These are phyloP conservation scores for Oryzias dopingdopingensis DNA, from an alignment of 2,797 vertebrate genomes.

Conservation along the genomic window DNA sequence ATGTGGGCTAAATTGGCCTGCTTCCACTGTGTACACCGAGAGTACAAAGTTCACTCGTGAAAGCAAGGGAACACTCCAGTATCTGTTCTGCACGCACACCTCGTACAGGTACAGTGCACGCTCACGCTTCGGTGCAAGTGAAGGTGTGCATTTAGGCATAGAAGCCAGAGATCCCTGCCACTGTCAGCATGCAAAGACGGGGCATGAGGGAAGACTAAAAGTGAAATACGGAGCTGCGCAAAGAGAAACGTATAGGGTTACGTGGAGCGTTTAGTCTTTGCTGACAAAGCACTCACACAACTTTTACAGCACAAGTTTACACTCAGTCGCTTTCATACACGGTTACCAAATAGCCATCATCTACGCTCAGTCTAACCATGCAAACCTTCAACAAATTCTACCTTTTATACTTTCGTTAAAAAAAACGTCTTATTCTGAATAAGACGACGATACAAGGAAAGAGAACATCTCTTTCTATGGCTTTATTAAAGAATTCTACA, in stretches of 20 bases:
- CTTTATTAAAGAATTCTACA: not conserved
- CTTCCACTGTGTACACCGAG: conserved; percentile 44
- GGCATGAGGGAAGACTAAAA: conserved; percentile 1
- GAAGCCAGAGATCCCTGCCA: conserved; percentile 3
- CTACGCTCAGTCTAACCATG: too few relatives aligned
- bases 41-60: conserved; percentile 69
- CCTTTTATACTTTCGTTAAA: too few relatives aligned
- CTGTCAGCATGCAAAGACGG: conserved; percentile 12
- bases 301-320: not conserved
- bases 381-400: too few relatives aligned
- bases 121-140: conserved; percentile 20
- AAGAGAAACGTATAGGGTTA: not conserved
- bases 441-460: not conserved
- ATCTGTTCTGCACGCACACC: conserved; percentile 46
- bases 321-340: too few relatives aligned
- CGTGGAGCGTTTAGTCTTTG: not conserved
- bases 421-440: not conserved
- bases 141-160: conserved; percentile 32
- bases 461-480: too few relatives aligned
- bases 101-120: conserved; percentile 24
- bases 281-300: not conserved
- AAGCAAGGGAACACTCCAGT: conserved; percentile 27
- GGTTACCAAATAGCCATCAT: too few relatives aligned
- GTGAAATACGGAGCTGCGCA: conserved; percentile 2
- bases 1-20: conserved; percentile 24